Evolutionary conservation across 2,888 invertebrate species (phyloP).

Genomic region (Eucera pruinosa): DNA sequence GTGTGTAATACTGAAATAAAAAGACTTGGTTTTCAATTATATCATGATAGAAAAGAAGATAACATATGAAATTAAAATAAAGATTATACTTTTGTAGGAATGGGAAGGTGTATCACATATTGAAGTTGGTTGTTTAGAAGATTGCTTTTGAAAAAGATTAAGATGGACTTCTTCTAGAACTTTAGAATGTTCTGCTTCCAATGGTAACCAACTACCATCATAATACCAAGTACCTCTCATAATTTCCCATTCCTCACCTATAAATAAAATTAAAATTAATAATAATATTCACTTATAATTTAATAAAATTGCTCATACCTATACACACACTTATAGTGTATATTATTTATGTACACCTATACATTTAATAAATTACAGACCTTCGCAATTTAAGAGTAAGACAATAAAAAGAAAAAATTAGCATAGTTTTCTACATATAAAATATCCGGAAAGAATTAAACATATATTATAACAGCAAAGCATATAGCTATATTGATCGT

Average conservation of each 20-base stretch:
- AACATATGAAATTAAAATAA: conserved; percentile 9
- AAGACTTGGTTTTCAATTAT: conserved; percentile 10
- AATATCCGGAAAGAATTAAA: not conserved
- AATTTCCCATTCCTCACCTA: conserved; percentile 86
- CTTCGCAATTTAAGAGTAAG: not conserved
- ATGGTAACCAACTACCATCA: conserved; percentile 88
- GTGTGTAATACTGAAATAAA: conserved; percentile 86
- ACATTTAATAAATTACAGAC: conserved; percentile 4
- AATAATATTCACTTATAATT: not conserved
- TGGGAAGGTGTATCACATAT: conserved; percentile 77
- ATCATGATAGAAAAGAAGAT: conserved; percentile 2
- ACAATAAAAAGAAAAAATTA: not conserved
- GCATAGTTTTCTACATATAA: not conserved
- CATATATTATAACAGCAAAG: too few species aligned
- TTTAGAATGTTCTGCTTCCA: conserved; percentile 86
- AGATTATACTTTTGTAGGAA: conserved; percentile 78
- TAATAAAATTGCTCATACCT: too few species aligned
- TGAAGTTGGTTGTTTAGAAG: conserved; percentile 72
- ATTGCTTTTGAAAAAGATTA: conserved; percentile 84
- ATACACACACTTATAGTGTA: too few species aligned
- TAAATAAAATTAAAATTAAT: conserved; percentile 24
- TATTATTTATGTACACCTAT: too few species aligned
- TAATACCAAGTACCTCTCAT: conserved; percentile 89
- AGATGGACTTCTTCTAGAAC: conserved; percentile 88
- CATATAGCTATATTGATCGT: too few species aligned